A percentile compares a stretch with the other conserved stretches of the same genome.
phyloP scores from a whole-genome alignment of 1,140 invertebrate species.

The Andrena cerasifolii region DNA sequence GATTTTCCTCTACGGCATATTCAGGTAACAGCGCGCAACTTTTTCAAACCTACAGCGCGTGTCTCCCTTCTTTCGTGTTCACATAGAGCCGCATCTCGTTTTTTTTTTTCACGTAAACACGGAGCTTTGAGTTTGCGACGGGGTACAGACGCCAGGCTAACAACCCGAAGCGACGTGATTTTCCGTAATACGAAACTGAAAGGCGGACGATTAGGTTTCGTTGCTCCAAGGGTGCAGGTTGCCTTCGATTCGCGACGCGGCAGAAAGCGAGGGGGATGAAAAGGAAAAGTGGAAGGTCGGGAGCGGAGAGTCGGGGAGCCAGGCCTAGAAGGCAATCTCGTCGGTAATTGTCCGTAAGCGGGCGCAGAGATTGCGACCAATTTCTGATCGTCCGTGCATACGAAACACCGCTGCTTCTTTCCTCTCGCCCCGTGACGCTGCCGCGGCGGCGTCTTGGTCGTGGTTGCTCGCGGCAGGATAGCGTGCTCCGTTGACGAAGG shows the following conservation, averaged over 20 bases:
- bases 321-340: constrained; percentile 65
- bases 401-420: neutral
- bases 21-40: too few species aligned
- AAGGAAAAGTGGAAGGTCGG: neutral
- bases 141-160: too few species aligned
- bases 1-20: too few species aligned
- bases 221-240: too few species aligned
- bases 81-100: too few species aligned
- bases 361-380: constrained; percentile 70
- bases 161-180: too few species aligned
- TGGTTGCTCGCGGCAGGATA: neutral
- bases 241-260: neutral
- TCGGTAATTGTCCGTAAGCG: constrained; percentile 74
- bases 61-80: too few species aligned
- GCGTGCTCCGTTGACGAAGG: neutral
- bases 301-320: neutral
- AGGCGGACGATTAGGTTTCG: too few species aligned
- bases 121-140: too few species aligned
- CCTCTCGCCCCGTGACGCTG: neutral
- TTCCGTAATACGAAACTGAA: too few species aligned
- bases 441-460: neutral
- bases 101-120: too few species aligned
- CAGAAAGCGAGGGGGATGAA: neutral
- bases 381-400: constrained; percentile 54
- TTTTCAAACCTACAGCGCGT: too few species aligned